Conservation (phyloP, 2,113 vertebrate species). For the Helogale parvula region DNA sequence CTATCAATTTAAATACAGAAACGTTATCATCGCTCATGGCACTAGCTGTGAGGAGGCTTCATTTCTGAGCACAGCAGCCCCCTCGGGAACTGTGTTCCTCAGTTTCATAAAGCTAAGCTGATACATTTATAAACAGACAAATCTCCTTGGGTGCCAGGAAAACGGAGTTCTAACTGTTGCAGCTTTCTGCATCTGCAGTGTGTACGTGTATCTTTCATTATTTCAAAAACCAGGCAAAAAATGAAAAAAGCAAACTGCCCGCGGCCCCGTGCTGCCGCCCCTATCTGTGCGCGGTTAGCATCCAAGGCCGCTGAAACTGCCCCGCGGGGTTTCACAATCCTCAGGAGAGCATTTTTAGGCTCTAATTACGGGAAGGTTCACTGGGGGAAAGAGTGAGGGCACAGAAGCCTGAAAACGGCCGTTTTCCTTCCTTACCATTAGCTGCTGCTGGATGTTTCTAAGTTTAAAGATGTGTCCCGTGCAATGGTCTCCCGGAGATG, state of each 20-base stretch:
- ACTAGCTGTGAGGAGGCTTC: background rate
- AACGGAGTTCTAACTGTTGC: background rate
- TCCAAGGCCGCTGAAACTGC: background rate
- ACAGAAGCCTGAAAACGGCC: background rate
- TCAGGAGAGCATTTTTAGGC: background rate
- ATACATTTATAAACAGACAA: background rate
- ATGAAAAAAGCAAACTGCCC: background rate
- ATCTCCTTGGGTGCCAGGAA: background rate
- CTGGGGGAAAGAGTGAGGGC: fast-evolving
- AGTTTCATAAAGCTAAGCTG: constrained; percentile 36
- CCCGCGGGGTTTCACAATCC: background rate
- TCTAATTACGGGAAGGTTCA: background rate
- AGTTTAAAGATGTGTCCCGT: constrained; percentile 79
- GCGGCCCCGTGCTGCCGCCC: background rate
- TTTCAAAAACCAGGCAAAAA: constrained; percentile 6
- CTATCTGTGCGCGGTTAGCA: background rate
- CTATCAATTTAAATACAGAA: constrained; percentile 30
- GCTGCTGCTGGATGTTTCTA: constrained; percentile 82
- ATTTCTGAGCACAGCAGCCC: background rate
- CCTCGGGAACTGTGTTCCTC: constrained; percentile 9
- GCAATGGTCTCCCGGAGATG: constrained; percentile 41
- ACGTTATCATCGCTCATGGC: constrained; percentile 31
- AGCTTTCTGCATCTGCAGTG: background rate
- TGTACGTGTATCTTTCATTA: background rate
- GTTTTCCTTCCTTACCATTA: constrained; percentile 80